These are phyloP conservation scores for Calyptommatus sinebrachiatus DNA, from an alignment of 2,113 vertebrate genomes.

Conservation along the genomic window DNA sequence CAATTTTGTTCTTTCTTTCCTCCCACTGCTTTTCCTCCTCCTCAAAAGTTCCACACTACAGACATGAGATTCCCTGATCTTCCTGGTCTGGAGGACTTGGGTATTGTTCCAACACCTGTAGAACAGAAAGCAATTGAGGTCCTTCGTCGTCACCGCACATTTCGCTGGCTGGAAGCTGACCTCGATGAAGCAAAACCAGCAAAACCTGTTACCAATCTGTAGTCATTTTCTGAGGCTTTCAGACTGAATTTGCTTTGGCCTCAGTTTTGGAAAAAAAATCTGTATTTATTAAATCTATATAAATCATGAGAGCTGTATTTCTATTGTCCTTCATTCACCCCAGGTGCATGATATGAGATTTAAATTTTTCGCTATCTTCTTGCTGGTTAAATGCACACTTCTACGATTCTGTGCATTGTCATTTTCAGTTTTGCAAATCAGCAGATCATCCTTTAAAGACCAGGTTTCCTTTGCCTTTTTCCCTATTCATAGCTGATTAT, in stretches of 20 bases:
- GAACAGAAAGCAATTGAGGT: slow-evolving; percentile 91
- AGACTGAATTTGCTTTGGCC: not conserved
- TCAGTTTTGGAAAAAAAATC: slow-evolving; percentile 19
- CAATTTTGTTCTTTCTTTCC: not conserved
- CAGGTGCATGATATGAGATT: slow-evolving; percentile 1
- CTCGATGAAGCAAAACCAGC: slow-evolving; percentile 82
- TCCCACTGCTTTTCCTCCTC: not conserved
- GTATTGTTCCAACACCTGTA: slow-evolving; percentile 76
- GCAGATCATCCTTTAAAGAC: not conserved
- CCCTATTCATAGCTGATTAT: not conserved
- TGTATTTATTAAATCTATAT: slow-evolving; percentile 46
- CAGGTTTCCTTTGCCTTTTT: not conserved
- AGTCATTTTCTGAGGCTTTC: not conserved
- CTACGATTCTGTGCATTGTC: not conserved
- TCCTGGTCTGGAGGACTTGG: slow-evolving; percentile 90
- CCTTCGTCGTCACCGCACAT: slow-evolving; percentile 86
- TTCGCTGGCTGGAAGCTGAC: slow-evolving; percentile 82
- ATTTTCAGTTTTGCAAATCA: not conserved
- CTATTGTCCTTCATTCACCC: slow-evolving; percentile 21
- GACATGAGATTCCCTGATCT: slow-evolving; percentile 85
- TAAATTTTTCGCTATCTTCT: not conserved
- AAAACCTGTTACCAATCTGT: slow-evolving; percentile 78
- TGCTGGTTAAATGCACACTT: not conserved
- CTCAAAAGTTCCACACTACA: slow-evolving; percentile 82
- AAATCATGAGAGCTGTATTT: slow-evolving; percentile 40